These are phyloP conservation scores for Meandrina meandrites DNA, from an alignment of 92 coral and sea anemone species.

Conservation along the genomic window DNA sequence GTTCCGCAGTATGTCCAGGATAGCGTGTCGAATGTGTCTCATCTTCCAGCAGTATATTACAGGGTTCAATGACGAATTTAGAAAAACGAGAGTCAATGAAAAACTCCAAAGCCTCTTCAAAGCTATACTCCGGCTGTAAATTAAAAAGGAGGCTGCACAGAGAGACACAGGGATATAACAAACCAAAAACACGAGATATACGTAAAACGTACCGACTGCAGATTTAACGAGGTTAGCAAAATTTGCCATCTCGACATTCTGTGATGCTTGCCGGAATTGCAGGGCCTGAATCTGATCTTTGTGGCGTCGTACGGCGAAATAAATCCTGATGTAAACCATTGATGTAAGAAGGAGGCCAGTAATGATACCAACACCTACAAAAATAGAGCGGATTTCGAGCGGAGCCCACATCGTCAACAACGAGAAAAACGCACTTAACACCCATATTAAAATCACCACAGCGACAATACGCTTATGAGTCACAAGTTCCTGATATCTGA, in stretches of 20 bases:
- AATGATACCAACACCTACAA: too few species aligned
- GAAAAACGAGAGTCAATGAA: neutral
- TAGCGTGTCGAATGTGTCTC: neutral
- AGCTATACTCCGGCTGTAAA: neutral
- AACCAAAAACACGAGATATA: neutral
- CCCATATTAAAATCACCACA: neutral
- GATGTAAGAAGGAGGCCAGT: neutral
- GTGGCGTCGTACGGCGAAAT: neutral
- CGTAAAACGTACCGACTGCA: neutral
- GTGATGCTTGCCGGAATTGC: neutral
- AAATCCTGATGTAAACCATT: neutral
- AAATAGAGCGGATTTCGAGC: neutral
- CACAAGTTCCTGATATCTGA: conserved; percentile 20
- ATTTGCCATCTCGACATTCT: too few species aligned
- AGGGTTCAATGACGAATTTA: neutral
- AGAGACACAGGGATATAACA: neutral
- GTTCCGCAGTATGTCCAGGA: neutral
- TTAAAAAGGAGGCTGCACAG: neutral
- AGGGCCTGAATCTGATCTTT: neutral
- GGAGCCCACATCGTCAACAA: neutral
- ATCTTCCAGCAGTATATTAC: neutral
- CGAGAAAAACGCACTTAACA: neutral
- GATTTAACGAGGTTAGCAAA: neutral
- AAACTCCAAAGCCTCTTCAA: neutral
- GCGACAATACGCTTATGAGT: conserved; percentile 1